Evolutionary conservation across 2,888 invertebrate genomes (phyloP), one percentile per base, ranked within the genome.

Genomic region (Drosophila glabriapex): DNA sequence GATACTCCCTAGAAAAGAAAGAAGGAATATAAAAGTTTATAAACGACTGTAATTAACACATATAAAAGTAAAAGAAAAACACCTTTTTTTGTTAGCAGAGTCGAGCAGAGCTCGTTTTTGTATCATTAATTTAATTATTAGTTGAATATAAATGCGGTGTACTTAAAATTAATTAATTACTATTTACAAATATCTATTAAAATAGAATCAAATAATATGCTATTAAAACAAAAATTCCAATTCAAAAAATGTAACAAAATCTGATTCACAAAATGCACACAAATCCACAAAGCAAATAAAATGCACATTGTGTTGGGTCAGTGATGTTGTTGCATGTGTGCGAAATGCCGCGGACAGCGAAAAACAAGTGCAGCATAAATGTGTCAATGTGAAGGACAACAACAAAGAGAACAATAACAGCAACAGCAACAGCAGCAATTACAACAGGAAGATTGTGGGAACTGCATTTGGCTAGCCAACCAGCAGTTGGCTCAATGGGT

Each of bases 351-450:
- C 60, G 56, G 76, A 58, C 68, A 58, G 54, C 31, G 9, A 39
- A 60, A 37, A 79, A 28, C 41, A 52, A 60, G 55, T 39, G 53
- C 37, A 64, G 46, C 66, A 59, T 68, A 87, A 85, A 82, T 82
- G 78, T 90, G 90, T 88, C 90, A 90, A 90, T 84, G 85, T 63
- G 80, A 82, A 84, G 85, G 88, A 68, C 78, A 75, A 61, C n/a
- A 31, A n/a, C 37, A 63, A 25, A 39, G 28, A 39, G 33, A 53
- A 29, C 55, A 62, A 59, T 25, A 46, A 29, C 62, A 49, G 14
- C 28, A 54, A 25, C 62, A 52, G 12, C 28, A 54, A 25, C 14
- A 50, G 19, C 50, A 12, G 19, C 19, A 19, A 56, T 14, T 12
- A 14, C 16, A 46, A 12, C 46, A 63, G 61, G 41, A 62, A 52